Conservation (phyloP, 2,888 invertebrate species). For the Folsomia candida region DNA sequence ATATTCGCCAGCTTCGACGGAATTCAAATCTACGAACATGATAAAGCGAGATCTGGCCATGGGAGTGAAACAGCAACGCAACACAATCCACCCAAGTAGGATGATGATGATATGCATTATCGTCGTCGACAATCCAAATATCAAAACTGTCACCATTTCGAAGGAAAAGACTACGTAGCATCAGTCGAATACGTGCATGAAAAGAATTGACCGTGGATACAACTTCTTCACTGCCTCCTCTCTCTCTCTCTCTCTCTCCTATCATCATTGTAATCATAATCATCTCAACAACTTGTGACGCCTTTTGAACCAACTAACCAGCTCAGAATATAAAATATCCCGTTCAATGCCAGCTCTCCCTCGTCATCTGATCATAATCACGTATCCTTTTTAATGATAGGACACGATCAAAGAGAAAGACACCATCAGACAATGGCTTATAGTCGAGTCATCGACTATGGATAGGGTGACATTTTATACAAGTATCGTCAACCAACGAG, state of each 20-base stretch:
- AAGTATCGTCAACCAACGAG: too few species aligned
- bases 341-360: too few species aligned
- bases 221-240: conserved; percentile 5
- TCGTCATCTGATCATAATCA: background rate
- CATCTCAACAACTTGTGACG: background rate
- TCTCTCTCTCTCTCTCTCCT: conserved; percentile 1
- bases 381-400: background rate
- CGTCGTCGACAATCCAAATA: conserved; percentile 5
- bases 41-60: too few species aligned
- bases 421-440: too few species aligned
- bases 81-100: background rate
- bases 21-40: too few species aligned
- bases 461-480: too few species aligned
- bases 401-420: background rate
- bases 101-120: background rate
- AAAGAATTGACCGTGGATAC: conserved; percentile 36
- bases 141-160: conserved; percentile 12
- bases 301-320: background rate
- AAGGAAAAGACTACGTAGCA: conserved; percentile 21
- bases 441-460: too few species aligned
- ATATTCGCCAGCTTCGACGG: too few species aligned
- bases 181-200: conserved; percentile 28
- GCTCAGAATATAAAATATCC: background rate
- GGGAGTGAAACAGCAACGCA: too few species aligned
- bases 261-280: background rate